Evolutionary conservation across 2,797 vertebrate species (phyloP).

Genomic region (Oryzias sinensis): DNA sequence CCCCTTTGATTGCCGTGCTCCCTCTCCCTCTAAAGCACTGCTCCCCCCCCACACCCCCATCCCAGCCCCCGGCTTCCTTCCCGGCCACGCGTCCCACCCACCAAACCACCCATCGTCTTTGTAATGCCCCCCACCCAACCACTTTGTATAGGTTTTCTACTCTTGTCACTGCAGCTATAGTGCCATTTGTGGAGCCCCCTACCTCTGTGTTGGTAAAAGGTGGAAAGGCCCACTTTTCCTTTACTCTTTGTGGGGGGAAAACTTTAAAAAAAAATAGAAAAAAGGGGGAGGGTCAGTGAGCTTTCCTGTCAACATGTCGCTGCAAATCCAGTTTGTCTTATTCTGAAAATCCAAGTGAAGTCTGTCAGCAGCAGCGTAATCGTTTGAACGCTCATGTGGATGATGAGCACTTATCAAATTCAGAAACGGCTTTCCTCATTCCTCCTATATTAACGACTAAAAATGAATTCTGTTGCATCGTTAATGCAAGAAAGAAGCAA

Average conservation of each 20-base stretch:
- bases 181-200: conserved; percentile 63
- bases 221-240: conserved; percentile 38
- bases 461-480: conserved; percentile 37
- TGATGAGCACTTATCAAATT: conserved; percentile 80
- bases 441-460: conserved; percentile 28
- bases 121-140: conserved; percentile 47
- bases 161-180: conserved; percentile 61
- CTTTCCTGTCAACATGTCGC: conserved; percentile 21
- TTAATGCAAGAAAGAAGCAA: conserved; percentile 71
- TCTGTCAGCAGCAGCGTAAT: conserved; percentile 30
- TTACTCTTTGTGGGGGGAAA: conserved; percentile 25
- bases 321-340: conserved; percentile 23
- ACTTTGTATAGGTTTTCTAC: conserved; percentile 62
- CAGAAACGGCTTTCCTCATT: conserved; percentile 54
- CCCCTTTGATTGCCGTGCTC: conserved; percentile 36
- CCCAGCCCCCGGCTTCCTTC: conserved; percentile 23
- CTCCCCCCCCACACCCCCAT: conserved; percentile 13
- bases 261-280: conserved; percentile 8
- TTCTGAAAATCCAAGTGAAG: conserved; percentile 25
- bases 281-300: conserved; percentile 44
- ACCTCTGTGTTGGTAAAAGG: conserved; percentile 49
- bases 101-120: conserved; percentile 49
- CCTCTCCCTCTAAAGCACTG: conserved; percentile 47
- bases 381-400: conserved; percentile 61
- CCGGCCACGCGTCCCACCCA: conserved; percentile 30